Conservation (phyloP, 1,140 invertebrate genomes). For the Holcopasites calliopsidis region DNA sequence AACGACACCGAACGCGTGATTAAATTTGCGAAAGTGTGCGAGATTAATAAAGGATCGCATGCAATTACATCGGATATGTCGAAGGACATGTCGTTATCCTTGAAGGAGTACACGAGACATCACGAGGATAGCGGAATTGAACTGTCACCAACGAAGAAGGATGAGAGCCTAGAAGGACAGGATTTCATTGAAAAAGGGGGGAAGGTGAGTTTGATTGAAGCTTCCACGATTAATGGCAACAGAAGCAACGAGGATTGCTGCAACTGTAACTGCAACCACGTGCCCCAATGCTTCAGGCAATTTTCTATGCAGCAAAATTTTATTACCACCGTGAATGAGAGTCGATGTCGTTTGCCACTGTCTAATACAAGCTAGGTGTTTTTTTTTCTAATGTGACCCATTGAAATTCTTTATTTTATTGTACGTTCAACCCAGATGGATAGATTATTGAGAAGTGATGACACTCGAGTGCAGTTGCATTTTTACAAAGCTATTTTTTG, state of each 20-base stretch:
- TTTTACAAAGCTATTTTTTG: too few relatives aligned
- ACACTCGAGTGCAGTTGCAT: too few relatives aligned
- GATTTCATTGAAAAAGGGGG: slow-evolving; percentile 72
- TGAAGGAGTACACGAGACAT: slow-evolving; percentile 35
- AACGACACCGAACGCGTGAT: slow-evolving; percentile 17
- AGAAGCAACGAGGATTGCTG: slow-evolving; percentile 15
- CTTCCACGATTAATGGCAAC: slow-evolving; percentile 19
- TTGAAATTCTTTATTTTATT: not conserved
- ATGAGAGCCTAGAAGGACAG: slow-evolving; percentile 60
- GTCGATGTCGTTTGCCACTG: slow-evolving; percentile 23
- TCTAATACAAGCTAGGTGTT: slow-evolving; percentile 37
- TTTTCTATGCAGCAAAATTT: slow-evolving; percentile 25
- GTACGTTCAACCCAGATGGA: not conserved
- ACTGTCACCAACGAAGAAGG: slow-evolving; percentile 56
- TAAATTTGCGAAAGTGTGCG: slow-evolving; percentile 27
- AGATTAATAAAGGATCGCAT: slow-evolving; percentile 11
- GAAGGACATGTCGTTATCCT: slow-evolving; percentile 26
- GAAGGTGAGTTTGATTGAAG: slow-evolving; percentile 72
- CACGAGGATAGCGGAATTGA: slow-evolving; percentile 65
- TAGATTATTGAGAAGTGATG: not conserved
- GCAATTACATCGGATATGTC: slow-evolving; percentile 1
- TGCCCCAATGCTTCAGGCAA: slow-evolving; percentile 17
- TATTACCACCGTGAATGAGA: slow-evolving; percentile 26
- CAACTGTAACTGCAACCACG: slow-evolving; percentile 31
- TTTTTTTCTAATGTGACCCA: not conserved